Evolutionary conservation across 2,888 invertebrate species (phyloP), one percentile per base, ranked within the genome.

Genomic region (Digitonthophagus gazella): DNA sequence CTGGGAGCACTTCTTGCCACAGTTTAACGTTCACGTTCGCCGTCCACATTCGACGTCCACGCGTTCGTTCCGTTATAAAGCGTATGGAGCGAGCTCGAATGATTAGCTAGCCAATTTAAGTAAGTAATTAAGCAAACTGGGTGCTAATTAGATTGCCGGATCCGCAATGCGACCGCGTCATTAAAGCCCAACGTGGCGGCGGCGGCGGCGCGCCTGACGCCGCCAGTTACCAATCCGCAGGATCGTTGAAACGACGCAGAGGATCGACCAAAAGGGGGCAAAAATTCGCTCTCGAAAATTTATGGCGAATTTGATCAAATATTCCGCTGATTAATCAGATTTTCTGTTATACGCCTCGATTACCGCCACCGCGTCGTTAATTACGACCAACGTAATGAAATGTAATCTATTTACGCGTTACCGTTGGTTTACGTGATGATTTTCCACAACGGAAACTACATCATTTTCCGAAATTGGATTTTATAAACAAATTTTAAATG

Each of bases 91-190:
- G 61, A 19, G 19, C 61, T 15, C 61, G n/a, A 20, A 19, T 61
- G 61, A 61, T 61, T 61, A 18, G 61, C 11, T 18, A 20, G 61
- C 61, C 61, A 61, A 61, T 61, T 61, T 72, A 76, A 75, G 75
- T 76, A 76, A 76, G 77, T 74, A 75, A 76, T 76, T 75, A 76
- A 76, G 75, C 74, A 77, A 76, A 77, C 76, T 72, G 72, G 75
- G 77, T 77, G 75, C 77, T 78, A 78, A 78, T 78, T 78, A 77
- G 77, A 78, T 78, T 78, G 73, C 74, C 69, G 74, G 73, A 69
- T 75, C 76, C 75, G 74, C 77, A 74, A 74, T 73, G 72, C 76
- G 74, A 76, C 78, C 78, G 76, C 78, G 74, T 77, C 77, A 78
- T 78, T 78, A 78, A 77, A 77, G 61, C 20, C 18, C 61, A 61